Evolutionary conservation across 2,797 vertebrate species (phyloP), one percentile per base, ranked within the genome.

Genomic region (Lagorchestes hirsutus): DNA sequence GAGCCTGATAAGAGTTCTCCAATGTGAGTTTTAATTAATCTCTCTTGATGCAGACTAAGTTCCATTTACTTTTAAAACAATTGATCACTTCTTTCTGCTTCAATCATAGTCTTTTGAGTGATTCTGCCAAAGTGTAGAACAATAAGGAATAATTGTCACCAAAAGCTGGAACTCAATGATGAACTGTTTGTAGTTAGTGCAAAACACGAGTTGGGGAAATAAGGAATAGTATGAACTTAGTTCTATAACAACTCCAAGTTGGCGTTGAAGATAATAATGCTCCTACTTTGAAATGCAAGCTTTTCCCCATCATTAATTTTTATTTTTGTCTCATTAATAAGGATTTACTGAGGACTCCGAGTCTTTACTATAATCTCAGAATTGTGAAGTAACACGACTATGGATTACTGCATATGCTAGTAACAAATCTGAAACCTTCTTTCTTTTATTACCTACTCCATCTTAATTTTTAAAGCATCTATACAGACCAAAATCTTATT

Each of bases 51-150:
- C 94, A 98, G 90, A 58, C 59, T 92, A 98, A 98, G 54, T 96
- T 98, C 97, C 97, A 98, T 98, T 98, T 98, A 98, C 98, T 98
- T 98, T 98, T 97, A 97, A 98, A 98, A 95, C 94, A 98, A 97
- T 97, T 0, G 0, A 97, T 98, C 97, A 97, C 52, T 96, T 97
- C 94, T 98, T 98, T 98, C 95, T 95, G 90, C 95, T 97, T 97
- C 93, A 97, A 98, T 98, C 96, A 98, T 95, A 95, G 96, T 54
- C 94, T 98, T 97, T 97, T 98, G 97, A 98, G 94, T 98, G 98
- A 98, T 97, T 97, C 96, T 96, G 93, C 96, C 54, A 40, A 98
- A 98, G 96, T 95, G 90, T 40, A 97, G 92, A 98, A 98, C 94
- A 98, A 98, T 97, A 98, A 98, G 91, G 95, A 97, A 98, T 97